Evolutionary conservation across 2,888 invertebrate species (phyloP), one percentile per base, ranked within the genome.

Genomic region (Drosophila affinis): DNA sequence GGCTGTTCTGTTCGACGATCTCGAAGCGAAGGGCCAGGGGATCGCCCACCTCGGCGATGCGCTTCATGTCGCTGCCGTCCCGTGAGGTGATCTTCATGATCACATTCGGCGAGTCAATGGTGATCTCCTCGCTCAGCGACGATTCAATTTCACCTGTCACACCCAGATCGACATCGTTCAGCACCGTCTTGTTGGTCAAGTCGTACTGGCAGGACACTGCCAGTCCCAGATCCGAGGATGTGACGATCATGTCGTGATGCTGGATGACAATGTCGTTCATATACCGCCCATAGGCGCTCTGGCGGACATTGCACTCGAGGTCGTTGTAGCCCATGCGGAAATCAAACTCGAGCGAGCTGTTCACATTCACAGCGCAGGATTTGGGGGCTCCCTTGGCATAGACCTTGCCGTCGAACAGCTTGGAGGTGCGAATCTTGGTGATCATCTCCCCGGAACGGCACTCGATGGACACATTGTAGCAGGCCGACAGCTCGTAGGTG

Each of bases 131-230:
- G 68, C 96, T 96, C 71, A 98, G 93, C 56, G 96, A 96, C 59
- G 96, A 96, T 90, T 95, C 94, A 89, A 97, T 96, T 91, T 98
- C 98, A 63, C 97, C 97, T 77, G 96, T 96, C 62, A 98, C 97
- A 77, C 97, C 97, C 77, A 97, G 94, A 92, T 97, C 97, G 57
- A 98, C 97, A 92, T 97, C 97, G 92, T 98, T 98, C 67, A 97
- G 96, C 48, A 98, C 97, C 60, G 97, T 97, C 93, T 98, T 98
- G 92, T 98, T 98, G 82, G 97, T 97, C 85, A 98, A 93, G 91
- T 98, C 98, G 92, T 98, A 98, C 91, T 98, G 97, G 92, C 98
- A 98, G 78, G 97, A 97, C 70, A 98, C 97, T 53, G 97, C 97
- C 62, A 98, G 94, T 46, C 98, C 98, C 88, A 98, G 94, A 94